phyloP scores from a whole-genome alignment of 2,888 invertebrate species.

The Ptychoptera albimana region DNA sequence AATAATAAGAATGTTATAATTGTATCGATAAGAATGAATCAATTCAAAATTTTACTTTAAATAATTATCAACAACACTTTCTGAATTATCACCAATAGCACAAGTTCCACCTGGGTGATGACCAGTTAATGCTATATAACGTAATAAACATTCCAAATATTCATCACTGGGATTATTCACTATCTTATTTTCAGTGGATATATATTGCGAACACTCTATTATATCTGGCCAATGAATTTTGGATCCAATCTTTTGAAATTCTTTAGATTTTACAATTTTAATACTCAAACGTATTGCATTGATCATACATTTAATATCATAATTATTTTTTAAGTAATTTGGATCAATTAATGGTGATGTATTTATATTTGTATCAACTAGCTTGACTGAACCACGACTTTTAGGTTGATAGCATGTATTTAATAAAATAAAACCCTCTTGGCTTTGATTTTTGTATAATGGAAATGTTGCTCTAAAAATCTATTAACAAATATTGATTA shows the following conservation, averaged over 20 bases:
- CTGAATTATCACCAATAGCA: conserved; percentile 40
- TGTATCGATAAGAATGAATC: not conserved
- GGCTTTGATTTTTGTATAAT: conserved; percentile 40
- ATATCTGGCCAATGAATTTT: conserved; percentile 48
- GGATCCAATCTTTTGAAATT: conserved; percentile 44
- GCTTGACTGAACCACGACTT: conserved; percentile 48
- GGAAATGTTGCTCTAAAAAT: conserved; percentile 49
- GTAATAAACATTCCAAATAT: conserved; percentile 47
- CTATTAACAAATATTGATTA: conserved; percentile 23
- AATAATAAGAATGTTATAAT: not conserved
- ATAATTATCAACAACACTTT: conserved; percentile 49
- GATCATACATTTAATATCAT: conserved; percentile 47
- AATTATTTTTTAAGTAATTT: conserved; percentile 45
- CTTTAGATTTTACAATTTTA: conserved; percentile 33
- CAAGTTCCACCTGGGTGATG: conserved; percentile 73
- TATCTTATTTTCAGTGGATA: conserved; percentile 33
- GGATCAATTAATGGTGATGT: conserved; percentile 55
- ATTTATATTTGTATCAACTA: conserved; percentile 39
- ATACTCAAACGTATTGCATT: conserved; percentile 43
- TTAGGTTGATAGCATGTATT: conserved; percentile 50
- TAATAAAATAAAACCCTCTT: conserved; percentile 53
- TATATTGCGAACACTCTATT: conserved; percentile 35
- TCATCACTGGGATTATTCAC: conserved; percentile 29
- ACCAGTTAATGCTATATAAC: conserved; percentile 47
- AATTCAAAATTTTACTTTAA: conserved; percentile 35